A percentile compares a stretch with the other conserved stretches of the same genome.
Conservation (phyloP, 2,888 invertebrate genomes). For the Subacronicta megacephala region DNA sequence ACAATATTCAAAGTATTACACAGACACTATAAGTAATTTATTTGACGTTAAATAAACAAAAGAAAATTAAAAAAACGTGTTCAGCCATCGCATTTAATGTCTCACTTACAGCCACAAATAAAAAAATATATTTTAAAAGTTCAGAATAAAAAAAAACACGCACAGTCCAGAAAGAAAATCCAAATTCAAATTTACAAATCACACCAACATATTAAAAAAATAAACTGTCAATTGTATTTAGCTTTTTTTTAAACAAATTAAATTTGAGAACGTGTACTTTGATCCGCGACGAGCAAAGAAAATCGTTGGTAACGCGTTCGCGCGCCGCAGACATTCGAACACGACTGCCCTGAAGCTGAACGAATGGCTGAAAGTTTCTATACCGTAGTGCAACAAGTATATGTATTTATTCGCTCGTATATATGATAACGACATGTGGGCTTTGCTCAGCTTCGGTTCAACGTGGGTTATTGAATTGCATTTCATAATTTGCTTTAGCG, state of each 20-base stretch:
- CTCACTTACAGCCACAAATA: too few species aligned
- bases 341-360: slow-evolving; percentile 65
- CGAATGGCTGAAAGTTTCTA: slow-evolving; percentile 55
- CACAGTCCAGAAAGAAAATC: neutral
- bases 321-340: slow-evolving; percentile 53
- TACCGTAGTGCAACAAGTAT: slow-evolving; percentile 74
- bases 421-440: slow-evolving; percentile 30
- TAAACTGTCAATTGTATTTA: neutral
- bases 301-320: slow-evolving; percentile 48
- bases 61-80: too few species aligned
- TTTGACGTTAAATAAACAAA: neutral
- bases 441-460: slow-evolving; percentile 17
- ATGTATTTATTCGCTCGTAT: slow-evolving; percentile 46
- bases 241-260: neutral
- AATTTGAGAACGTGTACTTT: slow-evolving; percentile 19
- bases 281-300: slow-evolving; percentile 8
- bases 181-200: neutral
- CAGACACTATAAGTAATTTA: slow-evolving; percentile 3
- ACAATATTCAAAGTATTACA: neutral
- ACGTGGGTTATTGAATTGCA: slow-evolving; percentile 26
- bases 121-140: neutral
- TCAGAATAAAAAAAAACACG: too few species aligned
- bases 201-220: neutral
- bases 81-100: too few species aligned
- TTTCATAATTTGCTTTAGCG: slow-evolving; percentile 29